Evolutionary conservation across 2,113 vertebrate species (phyloP), one percentile per base, ranked within the genome.

Genomic region (Peucedramus taeniatus): DNA sequence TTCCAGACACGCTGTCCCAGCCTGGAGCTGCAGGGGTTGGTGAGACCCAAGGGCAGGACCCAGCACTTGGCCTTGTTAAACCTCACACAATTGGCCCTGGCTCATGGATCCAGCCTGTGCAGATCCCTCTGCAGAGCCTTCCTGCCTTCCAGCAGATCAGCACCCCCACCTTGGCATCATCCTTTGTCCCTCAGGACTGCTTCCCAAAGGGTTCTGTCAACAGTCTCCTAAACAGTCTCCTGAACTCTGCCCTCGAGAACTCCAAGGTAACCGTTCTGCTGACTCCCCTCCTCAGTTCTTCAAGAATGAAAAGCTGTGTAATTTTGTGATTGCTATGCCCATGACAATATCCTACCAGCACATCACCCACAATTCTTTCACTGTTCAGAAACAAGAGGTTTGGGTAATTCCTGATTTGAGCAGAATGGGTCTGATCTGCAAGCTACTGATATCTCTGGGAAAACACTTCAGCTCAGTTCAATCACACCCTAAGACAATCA

Each of bases 401-500:
- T 3, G 13, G 8, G 24, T 87, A 95, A 80, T 71, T 92, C 64
- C 60, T 92, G 68, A 83, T 80, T 70, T 60, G 44, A 80, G 54
- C 59, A 81, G 68, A 88, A 74, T 13, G 1, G 3, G 4, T 59
- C 56, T 90, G 85, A 63, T 94, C 71, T 72, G 40, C 57, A 69
- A 53, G 69, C 63, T 72, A 44, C 30, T 9, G 7, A 53, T 83
- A 90, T 77, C 59, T 86, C 40, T 80, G 56, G 74, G 68, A 94
- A 93, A 94, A 59, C 47, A 80, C 24, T 93, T 91, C 71, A 80
- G 14, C 70, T 87, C 10, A 7, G 56, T 78, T 94, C 85, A 96
- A 81, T 96, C 92, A 90, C 33, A 56, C 35, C 44, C 47, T 81
- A 83, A 88, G 71, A 95, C 85, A 96, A 94, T 86, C 71, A 88